These are phyloP conservation scores for Vulpes lagopus DNA, from an alignment of 2,113 vertebrate genomes.

Conservation along the genomic window DNA sequence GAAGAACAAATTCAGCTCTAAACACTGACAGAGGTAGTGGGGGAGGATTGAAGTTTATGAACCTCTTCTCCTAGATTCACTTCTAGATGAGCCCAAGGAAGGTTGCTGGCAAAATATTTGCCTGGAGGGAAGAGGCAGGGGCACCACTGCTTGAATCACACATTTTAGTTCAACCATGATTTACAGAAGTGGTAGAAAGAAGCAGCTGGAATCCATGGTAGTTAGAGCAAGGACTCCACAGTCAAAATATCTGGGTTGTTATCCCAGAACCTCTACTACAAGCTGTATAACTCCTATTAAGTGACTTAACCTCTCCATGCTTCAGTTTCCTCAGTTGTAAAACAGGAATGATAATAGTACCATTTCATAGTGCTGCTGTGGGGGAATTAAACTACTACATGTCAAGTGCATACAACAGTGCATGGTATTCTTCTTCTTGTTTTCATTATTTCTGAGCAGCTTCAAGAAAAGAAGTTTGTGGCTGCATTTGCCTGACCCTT, in stretches of 20 bases:
- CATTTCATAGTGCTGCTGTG: not conserved
- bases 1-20: constrained; percentile 1
- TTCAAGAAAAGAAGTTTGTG: constrained; percentile 29
- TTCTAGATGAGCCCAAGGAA: not conserved
- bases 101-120: not conserved
- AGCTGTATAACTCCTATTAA: not conserved
- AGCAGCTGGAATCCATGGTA: not conserved
- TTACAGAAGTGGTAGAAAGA: not conserved
- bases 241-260: not conserved
- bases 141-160: not conserved
- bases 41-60: not conserved
- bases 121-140: not conserved
- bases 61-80: not conserved
- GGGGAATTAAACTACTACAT: not conserved
- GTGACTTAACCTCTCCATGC: not conserved
- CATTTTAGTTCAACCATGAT: not conserved
- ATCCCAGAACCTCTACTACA: not conserved
- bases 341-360: not conserved
- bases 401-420: not conserved
- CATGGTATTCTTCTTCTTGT: not conserved
- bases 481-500: not conserved
- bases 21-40: not conserved
- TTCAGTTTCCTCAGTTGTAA: constrained; percentile 3
- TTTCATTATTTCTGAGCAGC: not conserved
- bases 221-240: not conserved